A percentile compares a stretch with the other conserved stretches of the same genome.
phyloP scores from a whole-genome alignment of 2,888 invertebrate species.

The Ferdinandea cuprea region DNA sequence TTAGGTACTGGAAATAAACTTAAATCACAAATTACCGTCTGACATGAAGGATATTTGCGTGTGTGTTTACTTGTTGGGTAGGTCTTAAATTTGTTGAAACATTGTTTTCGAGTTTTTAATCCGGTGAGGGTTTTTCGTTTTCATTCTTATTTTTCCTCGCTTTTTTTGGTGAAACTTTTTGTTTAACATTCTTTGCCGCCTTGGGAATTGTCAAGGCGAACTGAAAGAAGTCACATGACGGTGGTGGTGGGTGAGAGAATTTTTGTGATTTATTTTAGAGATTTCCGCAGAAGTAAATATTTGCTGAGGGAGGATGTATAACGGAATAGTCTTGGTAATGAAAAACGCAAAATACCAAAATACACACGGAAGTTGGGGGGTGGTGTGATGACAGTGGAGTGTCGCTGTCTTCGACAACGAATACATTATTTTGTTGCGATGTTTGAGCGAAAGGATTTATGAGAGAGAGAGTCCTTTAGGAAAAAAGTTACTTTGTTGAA shows the following conservation, averaged over 20 bases:
- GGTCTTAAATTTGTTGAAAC: conserved; percentile 45
- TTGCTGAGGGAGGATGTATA: neutral
- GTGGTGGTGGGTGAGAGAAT: neutral
- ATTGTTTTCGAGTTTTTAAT: conserved; percentile 49
- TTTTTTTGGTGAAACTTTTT: conserved; percentile 6
- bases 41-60: conserved; percentile 48
- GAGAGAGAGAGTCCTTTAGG: conserved; percentile 5
- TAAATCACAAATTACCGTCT: conserved; percentile 60
- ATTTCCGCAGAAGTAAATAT: conserved; percentile 48
- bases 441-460: conserved; percentile 51
- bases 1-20: conserved; percentile 9
- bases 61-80: neutral
- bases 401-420: conserved; percentile 23
- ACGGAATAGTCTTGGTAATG: conserved; percentile 40
- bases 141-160: conserved; percentile 8
- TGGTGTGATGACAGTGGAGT: neutral
- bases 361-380: neutral
- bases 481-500: conserved; percentile 31
- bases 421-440: conserved; percentile 29
- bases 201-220: conserved; percentile 24
- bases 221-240: neutral
- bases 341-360: conserved; percentile 35
- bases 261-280: conserved; percentile 55
- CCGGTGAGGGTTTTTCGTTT: too few species aligned
- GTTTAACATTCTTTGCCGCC: conserved; percentile 17